These are phyloP conservation scores for Ciconia nigra DNA, from an alignment of 2,797 vertebrate species.

Conservation along the genomic window DNA sequence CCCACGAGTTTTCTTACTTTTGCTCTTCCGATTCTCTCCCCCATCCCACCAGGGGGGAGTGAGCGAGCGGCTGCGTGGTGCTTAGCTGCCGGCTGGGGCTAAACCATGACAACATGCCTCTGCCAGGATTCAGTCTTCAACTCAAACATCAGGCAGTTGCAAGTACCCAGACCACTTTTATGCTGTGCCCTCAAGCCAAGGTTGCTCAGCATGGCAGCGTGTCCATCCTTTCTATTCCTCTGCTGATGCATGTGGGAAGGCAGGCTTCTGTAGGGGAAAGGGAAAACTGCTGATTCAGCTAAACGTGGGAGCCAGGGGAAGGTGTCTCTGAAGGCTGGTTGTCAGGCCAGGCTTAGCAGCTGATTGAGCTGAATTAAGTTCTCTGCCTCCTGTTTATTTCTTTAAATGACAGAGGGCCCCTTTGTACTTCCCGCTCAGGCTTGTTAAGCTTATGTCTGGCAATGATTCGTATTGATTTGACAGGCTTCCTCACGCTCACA, in stretches of 20 bases:
- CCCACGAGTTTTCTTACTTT: too few relatives aligned
- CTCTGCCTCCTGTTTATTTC: slow-evolving; percentile 29
- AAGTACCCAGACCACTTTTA: neutral
- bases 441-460: slow-evolving; percentile 17
- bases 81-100: too few relatives aligned
- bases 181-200: neutral
- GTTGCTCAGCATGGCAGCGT: fast-evolving
- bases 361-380: slow-evolving; percentile 8
- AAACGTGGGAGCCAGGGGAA: neutral
- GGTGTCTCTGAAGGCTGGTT: neutral
- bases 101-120: neutral
- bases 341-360: slow-evolving; percentile 11
- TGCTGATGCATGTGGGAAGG: fast-evolving
- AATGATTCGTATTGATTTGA: slow-evolving; percentile 1
- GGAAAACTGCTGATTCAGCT: neutral
- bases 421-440: neutral
- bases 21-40: too few relatives aligned
- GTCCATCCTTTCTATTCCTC: neutral
- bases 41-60: too few relatives aligned
- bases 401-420: neutral
- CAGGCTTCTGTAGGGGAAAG: neutral
- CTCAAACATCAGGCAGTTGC: neutral
- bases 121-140: neutral
- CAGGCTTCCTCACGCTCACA: neutral
- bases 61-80: too few relatives aligned